Evolutionary conservation across 2,888 invertebrate species (phyloP).

Genomic region (Lydus trimaculatus): DNA sequence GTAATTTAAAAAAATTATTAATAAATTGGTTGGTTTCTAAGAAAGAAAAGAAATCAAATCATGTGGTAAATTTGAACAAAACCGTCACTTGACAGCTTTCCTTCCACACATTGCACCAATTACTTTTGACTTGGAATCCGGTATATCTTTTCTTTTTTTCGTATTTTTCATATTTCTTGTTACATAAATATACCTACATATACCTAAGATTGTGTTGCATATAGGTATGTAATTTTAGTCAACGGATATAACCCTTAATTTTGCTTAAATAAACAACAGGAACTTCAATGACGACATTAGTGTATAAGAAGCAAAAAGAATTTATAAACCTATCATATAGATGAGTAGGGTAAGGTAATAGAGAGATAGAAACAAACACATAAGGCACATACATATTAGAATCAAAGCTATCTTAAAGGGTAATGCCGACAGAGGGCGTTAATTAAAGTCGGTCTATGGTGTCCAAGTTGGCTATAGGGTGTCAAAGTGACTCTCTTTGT

Average conservation of each 20-base stretch:
- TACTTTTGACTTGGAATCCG: constrained; percentile 3
- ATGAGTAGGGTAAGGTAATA: neutral
- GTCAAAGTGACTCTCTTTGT: constrained; percentile 60
- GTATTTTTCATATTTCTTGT: constrained; percentile 1
- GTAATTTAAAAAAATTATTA: constrained; percentile 7
- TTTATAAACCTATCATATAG: neutral
- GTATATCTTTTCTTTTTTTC: neutral
- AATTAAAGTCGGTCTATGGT: constrained; percentile 55
- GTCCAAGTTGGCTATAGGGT: constrained; percentile 57
- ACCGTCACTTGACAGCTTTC: constrained; percentile 29
- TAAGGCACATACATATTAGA: constrained; percentile 40
- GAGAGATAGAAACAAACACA: constrained; percentile 7
- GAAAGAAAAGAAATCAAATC: constrained; percentile 25
- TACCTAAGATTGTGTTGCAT: constrained; percentile 17
- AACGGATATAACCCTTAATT: neutral
- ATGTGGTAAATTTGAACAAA: constrained; percentile 28
- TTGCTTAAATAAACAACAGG: constrained; percentile 26
- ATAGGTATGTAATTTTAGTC: constrained; percentile 2
- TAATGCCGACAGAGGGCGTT: constrained; percentile 57
- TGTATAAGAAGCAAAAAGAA: neutral
- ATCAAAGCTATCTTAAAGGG: constrained; percentile 56
- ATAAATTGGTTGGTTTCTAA: neutral
- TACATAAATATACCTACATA: no score
- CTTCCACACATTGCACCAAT: constrained; percentile 31
- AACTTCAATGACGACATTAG: constrained; percentile 31